Percentiles rank a stretch among this genome's conserved stretches.
Conservation (phyloP, 2,113 vertebrate species). For the Phocoena phocoena region DNA sequence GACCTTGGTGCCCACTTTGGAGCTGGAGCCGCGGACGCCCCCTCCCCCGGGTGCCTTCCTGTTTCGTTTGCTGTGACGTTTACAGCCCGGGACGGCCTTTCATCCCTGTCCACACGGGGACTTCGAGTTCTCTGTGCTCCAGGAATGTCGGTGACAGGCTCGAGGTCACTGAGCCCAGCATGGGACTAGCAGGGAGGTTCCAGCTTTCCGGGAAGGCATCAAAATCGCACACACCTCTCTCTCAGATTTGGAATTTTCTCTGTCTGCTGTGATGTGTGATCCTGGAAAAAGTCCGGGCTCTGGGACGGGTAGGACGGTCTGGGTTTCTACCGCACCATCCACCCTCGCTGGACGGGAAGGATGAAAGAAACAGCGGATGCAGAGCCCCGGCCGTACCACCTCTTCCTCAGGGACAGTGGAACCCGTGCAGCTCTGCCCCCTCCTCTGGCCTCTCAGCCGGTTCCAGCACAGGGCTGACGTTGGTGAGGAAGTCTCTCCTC, state of each 20-base stretch:
- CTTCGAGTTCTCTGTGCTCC: neutral
- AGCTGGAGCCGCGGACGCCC: rapidly evolving
- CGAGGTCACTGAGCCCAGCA: neutral
- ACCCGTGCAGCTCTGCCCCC: neutral
- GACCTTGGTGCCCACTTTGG: rapidly evolving
- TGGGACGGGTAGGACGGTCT: neutral
- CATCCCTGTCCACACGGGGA: rapidly evolving
- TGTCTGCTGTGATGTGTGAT: neutral
- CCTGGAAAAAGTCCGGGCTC: neutral
- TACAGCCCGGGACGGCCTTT: rapidly evolving
- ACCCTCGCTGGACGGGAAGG: neutral
- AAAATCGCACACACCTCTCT: rapidly evolving
- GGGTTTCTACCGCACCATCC: rapidly evolving
- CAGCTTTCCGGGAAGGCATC: neutral
- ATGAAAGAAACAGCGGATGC: neutral
- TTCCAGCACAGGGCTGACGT: neutral
- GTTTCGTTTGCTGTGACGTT: rapidly evolving
- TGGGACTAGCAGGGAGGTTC: neutral
- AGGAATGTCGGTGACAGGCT: neutral
- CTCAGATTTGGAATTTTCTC: neutral
- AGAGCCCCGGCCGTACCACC: neutral
- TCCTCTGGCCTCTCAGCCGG: neutral
- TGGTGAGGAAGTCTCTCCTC: neutral
- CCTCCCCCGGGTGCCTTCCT: rapidly evolving
- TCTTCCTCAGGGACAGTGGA: neutral